Evolutionary conservation across 1,140 invertebrate species (phyloP).

Genomic region (Rhizoglyphus robini): DNA sequence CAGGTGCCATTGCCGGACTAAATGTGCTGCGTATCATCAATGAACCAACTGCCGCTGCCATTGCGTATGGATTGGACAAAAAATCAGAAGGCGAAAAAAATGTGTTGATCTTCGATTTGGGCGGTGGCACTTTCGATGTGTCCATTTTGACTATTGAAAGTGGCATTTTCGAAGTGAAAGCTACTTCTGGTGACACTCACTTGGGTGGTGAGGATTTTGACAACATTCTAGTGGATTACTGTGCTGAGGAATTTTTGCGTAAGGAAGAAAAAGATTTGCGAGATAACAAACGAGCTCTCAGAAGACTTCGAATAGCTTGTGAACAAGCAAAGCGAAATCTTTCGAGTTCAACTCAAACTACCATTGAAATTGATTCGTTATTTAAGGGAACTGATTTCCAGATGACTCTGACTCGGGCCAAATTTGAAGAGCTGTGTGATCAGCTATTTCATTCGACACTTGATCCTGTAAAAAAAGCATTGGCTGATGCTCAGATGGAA

Average conservation of each 20-base stretch:
- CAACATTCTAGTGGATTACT: constrained; percentile 92
- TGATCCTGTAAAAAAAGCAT: constrained; percentile 32
- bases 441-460: constrained; percentile 52
- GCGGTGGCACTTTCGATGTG: constrained; percentile 94
- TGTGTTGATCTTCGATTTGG: constrained; percentile 69
- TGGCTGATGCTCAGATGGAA: constrained; percentile 34
- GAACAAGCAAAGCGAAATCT: constrained; percentile 90
- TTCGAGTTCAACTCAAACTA: constrained; percentile 71
- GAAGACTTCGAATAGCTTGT: constrained; percentile 79
- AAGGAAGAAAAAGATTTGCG: constrained; percentile 91
- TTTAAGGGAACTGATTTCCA: constrained; percentile 94
- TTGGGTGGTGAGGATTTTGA: no score
- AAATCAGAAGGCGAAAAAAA: constrained; percentile 38
- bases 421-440: constrained; percentile 84
- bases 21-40: constrained; percentile 89
- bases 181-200: no score
- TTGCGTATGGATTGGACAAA: constrained; percentile 70
- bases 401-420: no score
- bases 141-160: constrained; percentile 89
- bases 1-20: constrained; percentile 62
- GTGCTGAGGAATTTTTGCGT: constrained; percentile 88
- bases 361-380: constrained; percentile 84
- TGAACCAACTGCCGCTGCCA: constrained; percentile 61
- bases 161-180: constrained; percentile 69
- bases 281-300: constrained; percentile 72